Evolutionary conservation across 2,888 invertebrate genomes (phyloP).

Genomic region (Dicyrtoma fusca): DNA sequence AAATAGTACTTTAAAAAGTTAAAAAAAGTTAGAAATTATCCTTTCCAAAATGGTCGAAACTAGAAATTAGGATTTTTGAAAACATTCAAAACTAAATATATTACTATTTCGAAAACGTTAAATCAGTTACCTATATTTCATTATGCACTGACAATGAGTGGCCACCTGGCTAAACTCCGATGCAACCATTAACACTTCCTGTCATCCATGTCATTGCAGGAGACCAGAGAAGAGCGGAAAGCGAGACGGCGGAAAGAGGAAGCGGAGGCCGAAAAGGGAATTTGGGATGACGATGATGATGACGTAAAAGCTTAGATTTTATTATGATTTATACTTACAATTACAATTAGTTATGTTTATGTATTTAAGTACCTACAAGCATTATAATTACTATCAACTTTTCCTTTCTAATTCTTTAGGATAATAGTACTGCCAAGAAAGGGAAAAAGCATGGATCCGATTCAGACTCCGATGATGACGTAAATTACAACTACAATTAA

Average conservation of each 20-base stretch:
- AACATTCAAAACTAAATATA: too few relatives aligned
- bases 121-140: too few relatives aligned
- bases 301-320: not conserved
- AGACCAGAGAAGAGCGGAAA: conserved; percentile 44
- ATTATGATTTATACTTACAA: not conserved
- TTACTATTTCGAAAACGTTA: too few relatives aligned
- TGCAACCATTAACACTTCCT: too few relatives aligned
- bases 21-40: too few relatives aligned
- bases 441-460: conserved; percentile 22
- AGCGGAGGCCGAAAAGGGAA: conserved; percentile 18
- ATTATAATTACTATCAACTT: not conserved
- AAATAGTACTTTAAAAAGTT: too few relatives aligned
- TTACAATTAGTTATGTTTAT: not conserved
- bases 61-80: too few relatives aligned
- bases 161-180: too few relatives aligned
- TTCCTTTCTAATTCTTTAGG: conserved; percentile 1
- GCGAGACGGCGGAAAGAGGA: conserved; percentile 23
- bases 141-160: too few relatives aligned
- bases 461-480: conserved; percentile 35
- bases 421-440: conserved; percentile 6
- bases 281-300: conserved; percentile 33
- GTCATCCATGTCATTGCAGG: conserved; percentile 35
- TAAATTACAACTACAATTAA: too few relatives aligned
- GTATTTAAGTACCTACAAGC: not conserved
- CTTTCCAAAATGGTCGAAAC: too few relatives aligned